Evolutionary conservation across 2,888 invertebrate species (phyloP).

Genomic region (Steromphala cineraria): DNA sequence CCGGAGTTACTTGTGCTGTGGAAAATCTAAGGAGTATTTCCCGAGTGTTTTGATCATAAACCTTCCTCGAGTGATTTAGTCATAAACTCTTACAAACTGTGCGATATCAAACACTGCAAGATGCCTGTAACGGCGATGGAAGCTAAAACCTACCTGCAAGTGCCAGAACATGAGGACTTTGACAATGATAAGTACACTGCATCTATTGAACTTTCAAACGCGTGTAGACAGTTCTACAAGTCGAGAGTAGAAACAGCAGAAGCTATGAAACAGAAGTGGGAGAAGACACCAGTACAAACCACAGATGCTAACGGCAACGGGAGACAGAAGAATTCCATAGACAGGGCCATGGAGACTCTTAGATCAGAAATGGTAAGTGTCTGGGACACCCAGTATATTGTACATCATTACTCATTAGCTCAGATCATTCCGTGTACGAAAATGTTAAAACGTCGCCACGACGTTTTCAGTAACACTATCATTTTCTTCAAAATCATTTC

Average conservation of each 20-base stretch:
- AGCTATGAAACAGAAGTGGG: constrained; percentile 44
- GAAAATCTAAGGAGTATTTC: background rate
- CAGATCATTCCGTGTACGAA: too few species aligned
- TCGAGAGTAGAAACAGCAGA: constrained; percentile 55
- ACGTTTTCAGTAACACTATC: too few species aligned
- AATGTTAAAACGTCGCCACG: too few species aligned
- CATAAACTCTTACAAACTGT: background rate
- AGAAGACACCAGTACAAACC: background rate
- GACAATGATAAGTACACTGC: constrained; percentile 56
- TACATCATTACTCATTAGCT: too few species aligned
- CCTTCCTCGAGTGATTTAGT: too few species aligned
- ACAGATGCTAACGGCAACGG: constrained; percentile 12
- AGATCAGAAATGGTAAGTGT: constrained; percentile 58
- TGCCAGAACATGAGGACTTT: background rate
- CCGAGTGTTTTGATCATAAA: too few species aligned
- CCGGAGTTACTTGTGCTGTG: background rate
- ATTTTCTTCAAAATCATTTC: too few species aligned
- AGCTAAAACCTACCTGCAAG: background rate
- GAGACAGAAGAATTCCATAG: constrained; percentile 47
- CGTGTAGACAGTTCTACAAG: constrained; percentile 63
- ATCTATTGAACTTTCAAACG: constrained; percentile 65
- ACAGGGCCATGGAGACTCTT: constrained; percentile 56
- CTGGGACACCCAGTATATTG: too few species aligned
- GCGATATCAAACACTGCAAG: background rate
- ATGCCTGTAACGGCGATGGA: constrained; percentile 3